Evolutionary conservation across 2,888 invertebrate species (phyloP), one percentile per base, ranked within the genome.

Genomic region (Dione juno): DNA sequence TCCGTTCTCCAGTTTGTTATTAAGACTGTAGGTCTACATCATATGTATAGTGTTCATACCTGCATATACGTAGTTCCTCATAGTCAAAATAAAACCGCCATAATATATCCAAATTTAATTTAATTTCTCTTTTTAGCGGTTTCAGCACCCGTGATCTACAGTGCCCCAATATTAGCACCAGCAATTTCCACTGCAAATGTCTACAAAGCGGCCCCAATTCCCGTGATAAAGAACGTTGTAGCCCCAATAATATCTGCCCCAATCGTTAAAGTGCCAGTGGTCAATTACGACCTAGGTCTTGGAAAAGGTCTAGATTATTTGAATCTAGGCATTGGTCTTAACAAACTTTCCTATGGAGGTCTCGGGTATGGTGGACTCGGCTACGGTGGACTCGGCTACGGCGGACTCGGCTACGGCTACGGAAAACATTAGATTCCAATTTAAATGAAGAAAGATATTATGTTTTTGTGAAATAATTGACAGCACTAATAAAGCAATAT

Each of bases 141-240:
- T n/a, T 63, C 74, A 45, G 73, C 76, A 9, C 72, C 76, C 16
- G 75, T 82, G 67, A 61, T 61, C 41, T 74, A 81, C 76, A 74
- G 74, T 48, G 78, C 82, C 1, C 81, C 83, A 0, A 77, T 83
- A 66, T 53, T 81, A 37, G 83, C 86, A 3, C 88, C 89, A 0
- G 86, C 88, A 1, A 81, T 90, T 59, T 92, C 92, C 45, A 82
- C 86, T 43, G 86, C 88, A 10, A 89, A 86, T 79, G 41, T 90
- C 13, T 74, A 82, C 67, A 89, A 84, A 70, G 91, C 89, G 0
- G 85, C 90, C 16, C 89, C 90, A 0, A 89, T 92, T 54, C 83
- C 90, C 2, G 73, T 92, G 11, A 81, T 90, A 74, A 84, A 76
- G 59, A 86, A 88, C 13, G 77, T 82, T 3, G 78, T 82, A 9